Conservation (phyloP, 1,140 invertebrate species). For the Cotesia glomerata region DNA sequence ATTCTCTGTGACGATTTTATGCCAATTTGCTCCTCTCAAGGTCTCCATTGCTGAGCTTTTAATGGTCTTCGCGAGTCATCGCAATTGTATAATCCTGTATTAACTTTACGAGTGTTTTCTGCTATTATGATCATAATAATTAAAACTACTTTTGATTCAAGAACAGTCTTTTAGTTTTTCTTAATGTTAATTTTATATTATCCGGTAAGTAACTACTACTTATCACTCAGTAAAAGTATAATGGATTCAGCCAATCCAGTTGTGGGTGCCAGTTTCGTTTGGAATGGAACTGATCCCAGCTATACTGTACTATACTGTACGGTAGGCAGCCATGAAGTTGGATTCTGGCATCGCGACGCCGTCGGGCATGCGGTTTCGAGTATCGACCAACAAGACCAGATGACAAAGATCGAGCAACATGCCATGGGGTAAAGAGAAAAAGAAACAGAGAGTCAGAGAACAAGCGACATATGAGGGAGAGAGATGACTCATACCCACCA, state of each 20-base stretch:
- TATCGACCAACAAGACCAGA: slow-evolving; percentile 55
- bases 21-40: slow-evolving; percentile 5
- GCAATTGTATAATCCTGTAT: too few species aligned
- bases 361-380: slow-evolving; percentile 54
- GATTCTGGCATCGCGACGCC: slow-evolving; percentile 59
- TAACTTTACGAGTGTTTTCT: too few species aligned
- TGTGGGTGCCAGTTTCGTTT: background rate
- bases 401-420: slow-evolving; percentile 21
- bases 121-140: too few species aligned
- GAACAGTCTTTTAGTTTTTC: background rate
- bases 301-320: slow-evolving; percentile 33
- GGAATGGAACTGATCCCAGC: background rate
- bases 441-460: background rate
- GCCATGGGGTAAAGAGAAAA: slow-evolving; percentile 11
- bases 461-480: slow-evolving; percentile 23
- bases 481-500: slow-evolving; percentile 49
- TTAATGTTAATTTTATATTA: too few species aligned
- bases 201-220: slow-evolving; percentile 10
- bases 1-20: slow-evolving; percentile 10
- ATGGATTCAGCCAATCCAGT: background rate
- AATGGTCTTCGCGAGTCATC: background rate
- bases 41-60: background rate
- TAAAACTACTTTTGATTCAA: too few species aligned
- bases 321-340: slow-evolving; percentile 49
- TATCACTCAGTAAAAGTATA: slow-evolving; percentile 9